These are phyloP conservation scores for Hoplostethus mediterraneus DNA, from an alignment of 2,797 vertebrate genomes.

Conservation along the genomic window DNA sequence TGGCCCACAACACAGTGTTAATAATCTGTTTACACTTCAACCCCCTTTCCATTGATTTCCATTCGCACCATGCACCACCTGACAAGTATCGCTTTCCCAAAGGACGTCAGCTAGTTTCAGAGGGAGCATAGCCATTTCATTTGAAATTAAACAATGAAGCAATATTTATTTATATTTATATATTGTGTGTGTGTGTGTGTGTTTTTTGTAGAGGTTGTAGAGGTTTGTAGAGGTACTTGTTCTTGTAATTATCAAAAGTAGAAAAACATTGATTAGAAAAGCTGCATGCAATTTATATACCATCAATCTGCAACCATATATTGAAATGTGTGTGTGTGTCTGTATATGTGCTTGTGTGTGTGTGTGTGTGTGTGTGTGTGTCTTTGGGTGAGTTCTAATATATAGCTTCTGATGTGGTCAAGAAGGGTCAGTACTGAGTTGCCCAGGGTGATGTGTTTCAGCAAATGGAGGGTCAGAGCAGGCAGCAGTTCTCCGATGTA, in stretches of 20 bases:
- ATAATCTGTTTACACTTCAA: slow-evolving; percentile 82
- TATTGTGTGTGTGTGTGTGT: slow-evolving; percentile 6
- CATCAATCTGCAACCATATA: neutral
- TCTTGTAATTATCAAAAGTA: neutral
- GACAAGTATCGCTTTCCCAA: slow-evolving; percentile 39
- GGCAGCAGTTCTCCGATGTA: neutral
- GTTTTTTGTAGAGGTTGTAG: neutral
- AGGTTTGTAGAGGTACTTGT: neutral
- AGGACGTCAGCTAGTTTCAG: slow-evolving; percentile 43
- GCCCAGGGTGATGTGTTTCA: neutral
- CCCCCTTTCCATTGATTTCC: slow-evolving; percentile 75
- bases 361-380: neutral
- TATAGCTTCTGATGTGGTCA: neutral
- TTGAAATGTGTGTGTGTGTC: neutral
- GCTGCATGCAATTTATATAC: neutral
- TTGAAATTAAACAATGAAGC: slow-evolving; percentile 16
- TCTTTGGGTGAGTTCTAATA: neutral
- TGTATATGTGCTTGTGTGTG: neutral
- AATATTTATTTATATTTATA: slow-evolving; percentile 5
- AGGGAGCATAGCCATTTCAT: slow-evolving; percentile 15
- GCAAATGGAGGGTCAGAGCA: neutral
- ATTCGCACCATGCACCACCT: slow-evolving; percentile 47
- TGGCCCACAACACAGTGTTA: slow-evolving; percentile 69
- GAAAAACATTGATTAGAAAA: slow-evolving; percentile 1
- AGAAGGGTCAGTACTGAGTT: neutral